Base-by-base conservation (phyloP, 2,797 vertebrate species). In the Delichon dasypus region DNA sequence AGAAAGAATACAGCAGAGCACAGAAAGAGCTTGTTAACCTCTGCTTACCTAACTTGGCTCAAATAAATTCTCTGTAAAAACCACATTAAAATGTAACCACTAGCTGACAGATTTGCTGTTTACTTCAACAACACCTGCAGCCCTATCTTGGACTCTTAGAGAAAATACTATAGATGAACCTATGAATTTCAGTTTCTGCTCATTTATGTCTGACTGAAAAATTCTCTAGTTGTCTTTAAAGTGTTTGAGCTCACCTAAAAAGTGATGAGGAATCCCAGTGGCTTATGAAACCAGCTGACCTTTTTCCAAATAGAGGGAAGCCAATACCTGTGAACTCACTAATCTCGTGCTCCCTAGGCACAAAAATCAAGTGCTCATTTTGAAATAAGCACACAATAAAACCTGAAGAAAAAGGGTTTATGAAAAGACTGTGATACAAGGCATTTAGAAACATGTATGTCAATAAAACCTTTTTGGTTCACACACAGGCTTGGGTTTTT, bases 401-500 rank as follows among this genome's bases (percentile, higher is more conserved):
- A 77, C 21, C 1, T 11, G 5, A 78, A 64, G 20, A 27, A 50
- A 53, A 83, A 42, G 6, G 60, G 18, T 44, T 57, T 47, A 36
- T 12, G 27, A 45, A 67, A 83, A 75, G 23, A 72, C 9, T 23
- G 30, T 15, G 50, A 47, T 30, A 40, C 9, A 67, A 57, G 8
- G 36, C 11, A 82, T 51, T 73, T 79, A 48, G 51, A 68, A 62
- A 26, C 11, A 58, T n/a, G 1, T 6, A 45, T 2, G 11, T 23
- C 25, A 55, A 51, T 34, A 50, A 87, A 85, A 47, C 17, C 7
- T 16, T 36, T 50, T 34, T 25, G 25, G 22, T 60, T 92, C 50
- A 10, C 0, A 42, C 38, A 0, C 2, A 4, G 38, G 7, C 26
- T 67, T 78, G 10, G 0, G 10, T 11, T 50, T 90, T 61, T 61